These are phyloP conservation scores for Poecilia wingei DNA, from an alignment of 2,797 vertebrate genomes.

Conservation along the genomic window DNA sequence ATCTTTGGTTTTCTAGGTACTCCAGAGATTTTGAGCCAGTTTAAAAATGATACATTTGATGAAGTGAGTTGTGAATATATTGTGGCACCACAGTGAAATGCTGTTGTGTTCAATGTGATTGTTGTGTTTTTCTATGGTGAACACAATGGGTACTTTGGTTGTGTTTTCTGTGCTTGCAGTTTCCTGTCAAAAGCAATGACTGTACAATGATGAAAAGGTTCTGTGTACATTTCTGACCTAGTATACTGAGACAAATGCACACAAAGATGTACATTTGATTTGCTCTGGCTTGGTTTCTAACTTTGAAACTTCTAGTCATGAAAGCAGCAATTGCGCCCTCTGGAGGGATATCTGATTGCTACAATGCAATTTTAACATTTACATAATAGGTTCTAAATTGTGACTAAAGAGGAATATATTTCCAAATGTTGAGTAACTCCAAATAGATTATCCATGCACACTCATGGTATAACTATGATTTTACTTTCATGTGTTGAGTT, in stretches of 20 bases:
- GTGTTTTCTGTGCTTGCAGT: constrained; percentile 88
- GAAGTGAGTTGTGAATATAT: constrained; percentile 72
- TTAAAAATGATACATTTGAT: constrained; percentile 66
- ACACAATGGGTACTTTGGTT: constrained; percentile 85
- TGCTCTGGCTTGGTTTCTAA: constrained; percentile 51
- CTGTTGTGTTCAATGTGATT: constrained; percentile 90
- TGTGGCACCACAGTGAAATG: constrained; percentile 84
- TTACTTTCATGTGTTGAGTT: constrained; percentile 20
- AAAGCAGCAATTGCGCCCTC: constrained; percentile 54
- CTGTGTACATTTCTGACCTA: constrained; percentile 72
- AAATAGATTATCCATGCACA: constrained; percentile 3
- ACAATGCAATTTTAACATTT: constrained; percentile 14
- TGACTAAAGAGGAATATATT: background rate
- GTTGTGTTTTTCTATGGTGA: constrained; percentile 90
- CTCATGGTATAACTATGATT: constrained; percentile 17
- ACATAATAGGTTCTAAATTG: constrained; percentile 9
- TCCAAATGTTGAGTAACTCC: background rate
- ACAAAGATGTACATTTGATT: constrained; percentile 55
- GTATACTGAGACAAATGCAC: constrained; percentile 57
- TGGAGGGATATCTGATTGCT: constrained; percentile 55
- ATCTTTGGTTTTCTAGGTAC: constrained; percentile 63
- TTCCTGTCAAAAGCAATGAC: constrained; percentile 73
- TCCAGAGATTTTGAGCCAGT: constrained; percentile 78
- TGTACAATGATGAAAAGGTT: constrained; percentile 69
- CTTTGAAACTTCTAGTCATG: constrained; percentile 51